phyloP scores from a whole-genome alignment of 2,113 vertebrate genomes.

The Corvus moneduloides region DNA sequence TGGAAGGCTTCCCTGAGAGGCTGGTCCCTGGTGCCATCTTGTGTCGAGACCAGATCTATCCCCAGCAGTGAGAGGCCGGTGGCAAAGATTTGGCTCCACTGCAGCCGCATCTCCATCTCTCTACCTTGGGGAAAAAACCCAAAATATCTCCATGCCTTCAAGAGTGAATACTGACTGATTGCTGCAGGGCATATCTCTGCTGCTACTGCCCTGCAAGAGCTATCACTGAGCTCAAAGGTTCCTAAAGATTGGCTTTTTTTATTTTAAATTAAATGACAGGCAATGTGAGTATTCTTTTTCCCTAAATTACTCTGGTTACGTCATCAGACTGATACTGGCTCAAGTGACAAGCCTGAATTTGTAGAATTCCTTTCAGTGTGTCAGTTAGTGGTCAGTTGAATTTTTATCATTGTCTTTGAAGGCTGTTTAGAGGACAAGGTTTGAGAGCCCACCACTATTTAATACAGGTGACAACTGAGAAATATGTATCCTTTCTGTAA shows the following conservation, averaged over 20 bases:
- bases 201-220: not conserved
- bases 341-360: not conserved
- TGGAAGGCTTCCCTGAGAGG: conserved; percentile 17
- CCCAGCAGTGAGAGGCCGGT: not conserved
- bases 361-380: not conserved
- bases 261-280: not conserved
- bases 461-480: not conserved
- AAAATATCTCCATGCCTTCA: not conserved
- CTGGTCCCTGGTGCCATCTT: conserved; percentile 73
- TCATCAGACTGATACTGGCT: not conserved
- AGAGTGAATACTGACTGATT: not conserved
- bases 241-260: not conserved
- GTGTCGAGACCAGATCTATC: conserved; percentile 16
- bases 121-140: no score
- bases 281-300: not conserved
- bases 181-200: not conserved
- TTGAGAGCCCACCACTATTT: not conserved
- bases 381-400: not conserved
- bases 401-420: not conserved
- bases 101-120: not conserved
- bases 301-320: not conserved
- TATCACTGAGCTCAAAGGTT: fast-evolving
- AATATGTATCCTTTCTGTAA: not conserved
- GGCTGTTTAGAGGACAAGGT: not conserved
- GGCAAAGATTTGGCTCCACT: not conserved